Evolutionary conservation across 30 jellyfish, hydroid and myxozoan genomes (phyloP).

Genomic region (Phacellophora camtschatica): DNA sequence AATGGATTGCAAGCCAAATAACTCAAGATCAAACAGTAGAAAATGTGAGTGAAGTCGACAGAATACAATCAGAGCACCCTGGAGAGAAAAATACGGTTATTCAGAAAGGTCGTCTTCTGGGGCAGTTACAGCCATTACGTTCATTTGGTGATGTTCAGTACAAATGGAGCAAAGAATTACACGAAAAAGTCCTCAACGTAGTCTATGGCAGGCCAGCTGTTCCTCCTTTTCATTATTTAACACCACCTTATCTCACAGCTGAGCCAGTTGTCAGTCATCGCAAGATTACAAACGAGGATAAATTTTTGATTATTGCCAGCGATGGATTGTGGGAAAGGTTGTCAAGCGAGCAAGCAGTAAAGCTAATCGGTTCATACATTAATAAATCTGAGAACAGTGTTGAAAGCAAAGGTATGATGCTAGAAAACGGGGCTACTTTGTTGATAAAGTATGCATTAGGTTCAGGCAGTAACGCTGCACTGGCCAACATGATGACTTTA

Average conservation of each 20-base stretch:
- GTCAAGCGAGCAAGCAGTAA: constrained; percentile 85
- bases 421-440: constrained; percentile 85
- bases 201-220: constrained; percentile 91
- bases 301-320: constrained; percentile 79
- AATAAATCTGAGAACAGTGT: constrained; percentile 27
- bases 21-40: constrained; percentile 87
- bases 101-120: constrained; percentile 78
- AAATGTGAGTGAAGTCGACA: constrained; percentile 61
- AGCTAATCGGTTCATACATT: constrained; percentile 64
- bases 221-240: constrained; percentile 53
- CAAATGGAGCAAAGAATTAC: constrained; percentile 90
- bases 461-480: constrained; percentile 37
- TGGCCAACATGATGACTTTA: constrained; percentile 60
- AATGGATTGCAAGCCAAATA: constrained; percentile 72
- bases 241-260: constrained; percentile 97
- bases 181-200: constrained; percentile 71
- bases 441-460: constrained; percentile 83
- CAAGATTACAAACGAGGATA: constrained; percentile 58
- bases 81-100: constrained; percentile 63
- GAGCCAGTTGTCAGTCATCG: constrained; percentile 79
- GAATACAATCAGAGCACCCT: constrained; percentile 83
- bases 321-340: constrained; percentile 96
- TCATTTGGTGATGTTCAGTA: constrained; percentile 94
- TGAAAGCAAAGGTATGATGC: neutral
- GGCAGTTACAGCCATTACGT: constrained; percentile 95